phyloP scores from a whole-genome alignment of 2,888 invertebrate genomes.

The Glaucopsyche alexis region DNA sequence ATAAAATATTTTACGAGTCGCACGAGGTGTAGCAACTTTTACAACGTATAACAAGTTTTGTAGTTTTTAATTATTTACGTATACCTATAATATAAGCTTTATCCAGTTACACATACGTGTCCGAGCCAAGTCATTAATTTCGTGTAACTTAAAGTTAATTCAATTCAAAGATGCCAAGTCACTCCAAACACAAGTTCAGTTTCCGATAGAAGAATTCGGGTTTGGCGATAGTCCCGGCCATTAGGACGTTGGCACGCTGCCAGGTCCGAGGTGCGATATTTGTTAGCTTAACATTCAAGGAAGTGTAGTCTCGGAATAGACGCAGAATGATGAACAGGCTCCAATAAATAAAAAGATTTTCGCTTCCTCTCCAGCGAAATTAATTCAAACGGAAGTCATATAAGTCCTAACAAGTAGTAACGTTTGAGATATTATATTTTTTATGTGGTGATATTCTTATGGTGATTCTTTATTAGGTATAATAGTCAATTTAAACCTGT shows the following conservation, averaged over 20 bases:
- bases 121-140: background rate
- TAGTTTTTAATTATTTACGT: no score
- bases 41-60: no score
- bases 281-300: constrained; percentile 75
- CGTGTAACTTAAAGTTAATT: background rate
- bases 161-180: background rate
- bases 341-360: constrained; percentile 32
- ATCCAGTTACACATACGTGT: no score
- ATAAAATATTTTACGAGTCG: no score
- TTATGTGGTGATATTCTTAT: background rate
- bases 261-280: constrained; percentile 72
- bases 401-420: background rate
- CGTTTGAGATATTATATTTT: background rate
- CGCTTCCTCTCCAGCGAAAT: background rate
- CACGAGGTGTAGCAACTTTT: no score
- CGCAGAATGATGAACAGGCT: constrained; percentile 53
- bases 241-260: constrained; percentile 71
- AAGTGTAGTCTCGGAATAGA: constrained; percentile 75
- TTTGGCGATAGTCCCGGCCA: constrained; percentile 46
- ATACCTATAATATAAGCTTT: no score
- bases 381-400: constrained; percentile 14
- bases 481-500: background rate
- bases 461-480: background rate
- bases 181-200: background rate
- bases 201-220: background rate